These are phyloP conservation scores for Sphaerophoria rueppellii DNA, from an alignment of 2,888 invertebrate species.

Conservation along the genomic window DNA sequence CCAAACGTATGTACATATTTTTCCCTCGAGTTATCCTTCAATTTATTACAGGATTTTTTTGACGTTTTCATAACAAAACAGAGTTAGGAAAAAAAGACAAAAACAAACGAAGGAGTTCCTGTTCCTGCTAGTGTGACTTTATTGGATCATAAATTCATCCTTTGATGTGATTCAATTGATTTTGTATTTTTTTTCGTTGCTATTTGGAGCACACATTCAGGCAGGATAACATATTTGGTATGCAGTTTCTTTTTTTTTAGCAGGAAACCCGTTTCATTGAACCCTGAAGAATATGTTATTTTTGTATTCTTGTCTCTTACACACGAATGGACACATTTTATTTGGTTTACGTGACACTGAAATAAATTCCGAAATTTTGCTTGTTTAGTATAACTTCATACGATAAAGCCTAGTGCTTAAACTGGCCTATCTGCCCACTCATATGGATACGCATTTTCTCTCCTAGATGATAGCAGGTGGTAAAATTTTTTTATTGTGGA, in stretches of 20 bases:
- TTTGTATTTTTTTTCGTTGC: neutral
- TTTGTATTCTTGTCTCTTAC: constrained; percentile 38
- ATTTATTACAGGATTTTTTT: constrained; percentile 31
- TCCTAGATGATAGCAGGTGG: too few relatives aligned
- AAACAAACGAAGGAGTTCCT: constrained; percentile 20
- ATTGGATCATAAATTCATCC: constrained; percentile 42
- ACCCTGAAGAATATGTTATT: constrained; percentile 18
- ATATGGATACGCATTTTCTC: too few relatives aligned
- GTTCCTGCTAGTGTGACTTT: constrained; percentile 33
- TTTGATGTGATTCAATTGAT: constrained; percentile 45
- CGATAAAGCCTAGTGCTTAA: too few relatives aligned
- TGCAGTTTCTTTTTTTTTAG: neutral
- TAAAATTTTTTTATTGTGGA: too few relatives aligned
- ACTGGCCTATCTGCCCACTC: too few relatives aligned
- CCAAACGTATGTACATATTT: neutral
- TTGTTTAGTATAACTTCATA: too few relatives aligned
- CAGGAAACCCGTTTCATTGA: constrained; percentile 31
- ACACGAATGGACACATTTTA: constrained; percentile 23
- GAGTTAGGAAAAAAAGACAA: neutral
- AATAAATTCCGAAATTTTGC: constrained; percentile 2
- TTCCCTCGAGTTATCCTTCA: constrained; percentile 31
- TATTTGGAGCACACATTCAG: neutral
- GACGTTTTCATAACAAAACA: constrained; percentile 3
- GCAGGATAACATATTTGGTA: neutral
- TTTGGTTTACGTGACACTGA: constrained; percentile 29